Evolutionary conservation across 2,888 invertebrate genomes (phyloP).

Genomic region (Gastracanthus pulcherrimus): DNA sequence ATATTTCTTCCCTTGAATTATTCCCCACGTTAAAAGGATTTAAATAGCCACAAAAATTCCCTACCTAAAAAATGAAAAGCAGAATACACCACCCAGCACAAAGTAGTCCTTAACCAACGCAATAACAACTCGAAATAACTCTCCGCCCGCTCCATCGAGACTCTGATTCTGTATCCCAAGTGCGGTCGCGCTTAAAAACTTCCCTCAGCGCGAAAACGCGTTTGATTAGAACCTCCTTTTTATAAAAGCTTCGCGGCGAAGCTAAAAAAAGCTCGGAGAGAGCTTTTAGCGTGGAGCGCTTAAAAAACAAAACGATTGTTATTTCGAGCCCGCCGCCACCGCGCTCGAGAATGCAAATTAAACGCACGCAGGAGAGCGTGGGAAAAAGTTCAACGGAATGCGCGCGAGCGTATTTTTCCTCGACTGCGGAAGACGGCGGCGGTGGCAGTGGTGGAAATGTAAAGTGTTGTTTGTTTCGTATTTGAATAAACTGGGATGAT

Average conservation of each 20-base stretch:
- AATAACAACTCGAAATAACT: too few relatives aligned
- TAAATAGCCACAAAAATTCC: too few relatives aligned
- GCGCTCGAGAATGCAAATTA: conserved; percentile 48
- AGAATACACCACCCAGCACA: too few relatives aligned
- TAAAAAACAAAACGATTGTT: conserved; percentile 43
- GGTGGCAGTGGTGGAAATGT: too few relatives aligned
- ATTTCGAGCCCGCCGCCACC: background rate
- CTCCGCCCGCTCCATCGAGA: background rate
- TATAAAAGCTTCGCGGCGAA: background rate
- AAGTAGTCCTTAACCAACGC: too few relatives aligned
- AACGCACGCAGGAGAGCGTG: conserved; percentile 17
- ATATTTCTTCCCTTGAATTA: too few relatives aligned
- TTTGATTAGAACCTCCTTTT: conserved; percentile 8
- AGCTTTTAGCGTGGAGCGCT: conserved; percentile 31
- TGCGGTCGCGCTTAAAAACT: background rate
- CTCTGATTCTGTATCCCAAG: background rate
- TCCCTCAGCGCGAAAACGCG: background rate
- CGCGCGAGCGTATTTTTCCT: conserved; percentile 31
- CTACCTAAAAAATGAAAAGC: too few relatives aligned
- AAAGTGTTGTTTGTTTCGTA: background rate
- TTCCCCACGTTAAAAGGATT: too few relatives aligned
- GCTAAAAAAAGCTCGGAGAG: background rate
- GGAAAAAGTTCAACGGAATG: conserved; percentile 2
- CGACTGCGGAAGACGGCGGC: too few relatives aligned
- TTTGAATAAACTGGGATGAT: background rate